phyloP scores from a whole-genome alignment of 2,113 vertebrate species.

The Gallinago paraguaiae region DNA sequence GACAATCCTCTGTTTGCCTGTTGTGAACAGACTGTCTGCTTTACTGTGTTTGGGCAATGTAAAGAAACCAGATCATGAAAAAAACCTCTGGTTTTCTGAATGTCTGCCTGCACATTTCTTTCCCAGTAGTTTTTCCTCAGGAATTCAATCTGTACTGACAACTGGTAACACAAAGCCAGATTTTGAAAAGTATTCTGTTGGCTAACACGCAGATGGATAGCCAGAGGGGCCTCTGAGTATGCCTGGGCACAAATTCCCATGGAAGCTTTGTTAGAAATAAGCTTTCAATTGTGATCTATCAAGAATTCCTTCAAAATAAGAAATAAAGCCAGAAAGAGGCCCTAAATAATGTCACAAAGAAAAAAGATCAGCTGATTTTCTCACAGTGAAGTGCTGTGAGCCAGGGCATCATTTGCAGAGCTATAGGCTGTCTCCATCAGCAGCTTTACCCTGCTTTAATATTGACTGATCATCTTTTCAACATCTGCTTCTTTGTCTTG shows the following conservation, averaged over 20 bases:
- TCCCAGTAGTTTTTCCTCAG: not conserved
- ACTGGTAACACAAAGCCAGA: not conserved
- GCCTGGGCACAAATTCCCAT: not conserved
- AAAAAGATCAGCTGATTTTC: not conserved
- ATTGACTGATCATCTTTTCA: not conserved
- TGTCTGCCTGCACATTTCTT: not conserved
- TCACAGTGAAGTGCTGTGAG: not conserved
- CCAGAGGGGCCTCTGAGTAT: not conserved
- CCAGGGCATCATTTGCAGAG: not conserved
- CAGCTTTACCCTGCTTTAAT: not conserved
- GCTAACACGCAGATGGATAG: not conserved
- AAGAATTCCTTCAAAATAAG: not conserved
- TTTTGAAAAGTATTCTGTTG: not conserved
- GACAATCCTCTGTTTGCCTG: not conserved
- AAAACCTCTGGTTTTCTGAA: not conserved
- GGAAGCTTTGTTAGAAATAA: not conserved
- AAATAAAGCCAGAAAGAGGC: not conserved
- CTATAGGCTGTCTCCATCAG: not conserved
- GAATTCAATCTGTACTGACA: not conserved
- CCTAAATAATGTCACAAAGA: not conserved
- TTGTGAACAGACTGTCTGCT: not conserved
- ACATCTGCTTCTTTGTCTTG: slow-evolving; percentile 17
- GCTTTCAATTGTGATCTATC: not conserved
- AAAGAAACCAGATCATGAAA: not conserved
- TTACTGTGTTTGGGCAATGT: not conserved